These are phyloP conservation scores for Chesias legatella DNA, from an alignment of 2,888 invertebrate genomes.

Conservation along the genomic window DNA sequence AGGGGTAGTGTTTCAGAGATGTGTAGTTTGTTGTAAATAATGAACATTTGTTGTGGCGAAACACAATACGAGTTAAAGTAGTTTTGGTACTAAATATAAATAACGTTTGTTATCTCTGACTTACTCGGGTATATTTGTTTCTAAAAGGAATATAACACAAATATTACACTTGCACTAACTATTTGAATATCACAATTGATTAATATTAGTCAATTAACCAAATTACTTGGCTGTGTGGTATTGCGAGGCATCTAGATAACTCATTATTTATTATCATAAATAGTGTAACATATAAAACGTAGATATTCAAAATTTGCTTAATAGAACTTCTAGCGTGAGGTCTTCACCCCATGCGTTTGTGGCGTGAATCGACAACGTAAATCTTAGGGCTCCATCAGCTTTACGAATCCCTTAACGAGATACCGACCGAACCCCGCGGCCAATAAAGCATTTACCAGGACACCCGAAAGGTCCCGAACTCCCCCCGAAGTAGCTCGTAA, in stretches of 20 bases:
- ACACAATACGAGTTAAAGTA: constrained; percentile 27
- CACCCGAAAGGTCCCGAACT: constrained; percentile 31
- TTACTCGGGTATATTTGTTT: no score
- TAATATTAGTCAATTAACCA: no score
- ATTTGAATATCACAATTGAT: no score
- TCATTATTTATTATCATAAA: no score
- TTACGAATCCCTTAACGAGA: constrained; percentile 33
- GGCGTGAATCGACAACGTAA: constrained; percentile 32
- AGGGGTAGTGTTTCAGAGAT: constrained; percentile 42
- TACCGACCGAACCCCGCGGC: constrained; percentile 30
- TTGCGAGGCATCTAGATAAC: no score
- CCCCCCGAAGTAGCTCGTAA: constrained; percentile 28
- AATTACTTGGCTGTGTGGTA: no score
- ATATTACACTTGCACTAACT: no score
- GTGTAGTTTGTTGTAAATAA: constrained; percentile 61
- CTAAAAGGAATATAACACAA: no score
- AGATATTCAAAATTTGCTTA: no score
- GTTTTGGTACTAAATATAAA: constrained; percentile 10
- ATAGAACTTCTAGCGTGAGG: no score
- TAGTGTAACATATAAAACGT: no score
- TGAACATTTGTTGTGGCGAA: constrained; percentile 38
- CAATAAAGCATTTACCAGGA: constrained; percentile 39
- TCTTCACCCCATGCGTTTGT: constrained; percentile 9
- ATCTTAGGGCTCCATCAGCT: constrained; percentile 25
- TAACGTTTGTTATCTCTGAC: not conserved